phyloP scores from a whole-genome alignment of 1,140 invertebrate species.

The Ostrea edulis region DNA sequence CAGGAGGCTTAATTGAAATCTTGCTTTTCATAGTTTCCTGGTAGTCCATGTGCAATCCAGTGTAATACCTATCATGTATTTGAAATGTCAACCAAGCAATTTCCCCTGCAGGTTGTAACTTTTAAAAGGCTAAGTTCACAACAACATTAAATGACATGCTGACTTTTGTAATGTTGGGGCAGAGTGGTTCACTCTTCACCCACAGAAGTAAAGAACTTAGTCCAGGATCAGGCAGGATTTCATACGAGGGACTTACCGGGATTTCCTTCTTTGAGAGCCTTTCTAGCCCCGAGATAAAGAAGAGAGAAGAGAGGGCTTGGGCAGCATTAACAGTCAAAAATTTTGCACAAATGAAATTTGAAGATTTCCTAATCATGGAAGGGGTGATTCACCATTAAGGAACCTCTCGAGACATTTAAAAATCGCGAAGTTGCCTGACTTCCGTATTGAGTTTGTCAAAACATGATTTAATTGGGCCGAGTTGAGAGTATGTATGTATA shows the following conservation, averaged over 20 bases:
- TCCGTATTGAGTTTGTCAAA: neutral
- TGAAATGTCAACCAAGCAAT: neutral
- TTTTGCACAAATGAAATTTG: neutral
- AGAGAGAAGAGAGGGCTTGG: neutral
- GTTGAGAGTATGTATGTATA: conserved; percentile 4
- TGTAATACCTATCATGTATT: neutral
- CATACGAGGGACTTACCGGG: neutral
- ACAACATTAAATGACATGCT: conserved; percentile 4
- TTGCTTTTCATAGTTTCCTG: too few relatives aligned
- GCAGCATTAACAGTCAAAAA: neutral
- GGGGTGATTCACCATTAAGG: neutral
- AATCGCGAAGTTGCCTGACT: conserved; percentile 30
- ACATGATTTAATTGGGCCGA: conserved; percentile 21
- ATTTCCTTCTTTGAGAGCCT: neutral
- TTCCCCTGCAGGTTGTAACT: neutral
- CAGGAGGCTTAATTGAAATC: too few relatives aligned
- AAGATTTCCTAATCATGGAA: neutral
- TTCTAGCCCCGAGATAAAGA: neutral
- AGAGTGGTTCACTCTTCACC: neutral
- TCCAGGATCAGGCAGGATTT: conserved; percentile 27
- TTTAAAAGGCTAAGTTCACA: conserved; percentile 8
- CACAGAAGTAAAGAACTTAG: neutral
- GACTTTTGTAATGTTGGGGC: conserved; percentile 6
- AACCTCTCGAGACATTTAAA: conserved; percentile 23
- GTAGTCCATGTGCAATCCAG: too few relatives aligned